A percentile compares a stretch with the other conserved stretches of the same genome.
Conservation (phyloP, 2,113 vertebrate genomes). For the Varanus komodoensis region DNA sequence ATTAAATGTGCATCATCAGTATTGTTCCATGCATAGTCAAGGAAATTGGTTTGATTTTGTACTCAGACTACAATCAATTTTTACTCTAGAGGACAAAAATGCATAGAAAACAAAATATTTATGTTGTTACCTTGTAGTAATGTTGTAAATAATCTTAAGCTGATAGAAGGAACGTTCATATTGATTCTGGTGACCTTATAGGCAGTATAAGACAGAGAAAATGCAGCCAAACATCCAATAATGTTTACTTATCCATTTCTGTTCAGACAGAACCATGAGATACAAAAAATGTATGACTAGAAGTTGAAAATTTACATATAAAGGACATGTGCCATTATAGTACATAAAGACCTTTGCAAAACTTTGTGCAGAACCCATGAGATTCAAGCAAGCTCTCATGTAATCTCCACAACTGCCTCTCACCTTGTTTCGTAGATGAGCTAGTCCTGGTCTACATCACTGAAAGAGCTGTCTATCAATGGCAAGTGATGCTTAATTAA, state of each 20-base stretch:
- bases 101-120: slow-evolving; percentile 20
- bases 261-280: background rate
- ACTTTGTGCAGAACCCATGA: no score
- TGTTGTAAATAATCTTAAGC: background rate
- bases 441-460: background rate
- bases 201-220: background rate
- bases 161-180: background rate
- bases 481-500: background rate
- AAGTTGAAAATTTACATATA: background rate
- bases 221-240: background rate
- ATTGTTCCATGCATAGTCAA: slow-evolving; percentile 6
- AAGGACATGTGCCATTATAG: background rate
- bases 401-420: no score
- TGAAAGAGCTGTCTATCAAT: background rate
- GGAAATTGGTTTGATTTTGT: slow-evolving; percentile 28
- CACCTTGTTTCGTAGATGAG: no score
- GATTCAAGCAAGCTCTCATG: no score
- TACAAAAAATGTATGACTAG: background rate
- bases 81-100: background rate
- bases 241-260: background rate
- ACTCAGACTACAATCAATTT: slow-evolving; percentile 32
- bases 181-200: background rate
- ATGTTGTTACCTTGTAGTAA: background rate
- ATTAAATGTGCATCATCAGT: slow-evolving; percentile 23
- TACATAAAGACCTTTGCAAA: no score